phyloP scores from a whole-genome alignment of 2,888 invertebrate species.

The Cantharis rustica region DNA sequence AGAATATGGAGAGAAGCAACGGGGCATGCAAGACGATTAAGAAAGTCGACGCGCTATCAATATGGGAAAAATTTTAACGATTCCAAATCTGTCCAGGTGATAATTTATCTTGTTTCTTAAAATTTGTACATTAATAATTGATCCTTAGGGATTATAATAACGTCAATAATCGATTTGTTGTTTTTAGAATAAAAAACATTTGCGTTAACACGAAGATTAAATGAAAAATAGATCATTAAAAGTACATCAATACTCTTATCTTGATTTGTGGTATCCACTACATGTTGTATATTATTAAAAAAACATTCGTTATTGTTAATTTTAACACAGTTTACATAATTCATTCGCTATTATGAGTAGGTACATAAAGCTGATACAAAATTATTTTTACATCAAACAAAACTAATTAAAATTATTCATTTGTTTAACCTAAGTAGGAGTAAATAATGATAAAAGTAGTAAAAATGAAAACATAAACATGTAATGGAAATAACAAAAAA shows the following conservation, averaged over 20 bases:
- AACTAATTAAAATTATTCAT: not conserved
- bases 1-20: constrained; percentile 79
- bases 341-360: not conserved
- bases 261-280: not conserved
- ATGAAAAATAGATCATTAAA: not conserved
- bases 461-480: not conserved
- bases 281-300: not conserved
- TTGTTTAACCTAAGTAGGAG: not conserved
- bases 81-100: constrained; percentile 78
- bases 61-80: constrained; percentile 62
- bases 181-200: not conserved
- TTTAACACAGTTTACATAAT: not conserved
- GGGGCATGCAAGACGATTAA: constrained; percentile 71
- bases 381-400: not conserved
- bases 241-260: not conserved
- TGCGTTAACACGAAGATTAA: not conserved
- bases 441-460: not conserved
- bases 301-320: not conserved
- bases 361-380: not conserved
- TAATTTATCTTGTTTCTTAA: not conserved
- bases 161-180: not conserved
- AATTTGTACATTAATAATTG: not conserved
- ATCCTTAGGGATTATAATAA: not conserved
- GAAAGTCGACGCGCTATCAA: constrained; percentile 63
- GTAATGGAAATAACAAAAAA: not conserved